Base-by-base conservation (phyloP, 35 echinoderm and acorn worm species). In the Strongylocentrotus purpuratus region DNA sequence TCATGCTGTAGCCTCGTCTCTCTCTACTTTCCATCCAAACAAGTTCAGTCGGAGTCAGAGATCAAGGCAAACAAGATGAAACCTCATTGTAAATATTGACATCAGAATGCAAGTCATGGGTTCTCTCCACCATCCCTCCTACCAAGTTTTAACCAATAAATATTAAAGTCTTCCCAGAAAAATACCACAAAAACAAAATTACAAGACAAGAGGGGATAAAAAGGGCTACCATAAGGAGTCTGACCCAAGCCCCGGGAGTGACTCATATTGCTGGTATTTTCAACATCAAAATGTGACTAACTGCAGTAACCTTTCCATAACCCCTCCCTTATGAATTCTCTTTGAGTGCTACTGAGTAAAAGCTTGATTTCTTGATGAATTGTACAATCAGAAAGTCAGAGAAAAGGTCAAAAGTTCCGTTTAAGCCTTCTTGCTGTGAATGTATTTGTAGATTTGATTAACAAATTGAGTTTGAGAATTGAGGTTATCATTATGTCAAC, bases 241-340 rank as follows among this genome's bases (percentile, higher is more conserved):
- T 7, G 20, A 78, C 22, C 65, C 65, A 28, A 8, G 65, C 65
- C 35, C 65, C 20, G 4, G 65, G 65, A n/a, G 20, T 78, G 65
- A 78, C 65, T 78, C 65, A 78, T 78, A 78, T 78, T 78, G 65
- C n/a, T 78, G 65, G 65, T 28, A 78, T 33, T 45, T 65, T 58
- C 45, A 31, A 58, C 45, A 65, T 61, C 58, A 45, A 94, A 94
- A 94, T 65, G 22, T 70, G 50, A 59, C 70, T 61, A 65, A 94
- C 31, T n/a, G 9, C 20, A 70, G 70, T 32, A n/a, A n/a, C 55
- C 92, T 65, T 52, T 65, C 31, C 31, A 55, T 65, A 65, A 94
- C 58, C 52, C 55, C 58, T 14, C 92, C 28, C 65, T 78, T n/a
- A 8, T 78, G 20, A 28, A 2, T 78, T 78, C 65, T 78, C 7